Evolutionary conservation across 2,888 invertebrate species (phyloP), one percentile per base, ranked within the genome.

Genomic region (Tetrapedia diversipes): DNA sequence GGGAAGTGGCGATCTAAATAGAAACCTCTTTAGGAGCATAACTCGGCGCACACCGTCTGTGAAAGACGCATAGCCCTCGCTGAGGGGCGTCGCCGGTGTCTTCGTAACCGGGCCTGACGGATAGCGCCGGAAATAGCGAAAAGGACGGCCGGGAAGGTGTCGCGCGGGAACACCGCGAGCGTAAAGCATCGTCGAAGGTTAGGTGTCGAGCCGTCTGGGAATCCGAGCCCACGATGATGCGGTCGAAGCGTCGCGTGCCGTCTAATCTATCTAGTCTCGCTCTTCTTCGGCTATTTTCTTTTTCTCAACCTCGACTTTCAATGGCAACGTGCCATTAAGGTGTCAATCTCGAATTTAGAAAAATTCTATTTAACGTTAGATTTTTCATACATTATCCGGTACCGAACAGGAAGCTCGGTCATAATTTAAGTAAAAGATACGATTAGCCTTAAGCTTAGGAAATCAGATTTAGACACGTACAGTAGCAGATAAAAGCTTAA

Each of bases 101-200:
- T 87, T 82, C 88, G 88, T 90, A 90, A 91, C 88, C 82, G 86
- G 88, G 80, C 70, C 87, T 90, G 91, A 91, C 89, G 89, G 89
- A 91, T 91, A 88, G 88, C 88, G 88, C 88, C 90, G 88, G 89
- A 91, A 91, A 91, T 91, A 91, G 91, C 89, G 86, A 82, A 82
- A 77, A 85, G 77, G 81, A 71, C 70, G 68, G 78, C 73, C 57
- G 22, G 66, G 54, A 49, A 59, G 57, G 71, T 47, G 68, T 54
- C 32, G 65, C 34, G 37, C 51, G 43, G 47, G 80, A 65, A 64
- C 57, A 57, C 72, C 73, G 32, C 34, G 65, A 74, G 71, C 73
- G 76, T 78, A 74, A 80, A 81, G 79, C 79, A 83, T 82, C 82
- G 83, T 39, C 77, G 74, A 75, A 66, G 86, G 85, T 88, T 85